Evolutionary conservation across 2,797 vertebrate species (phyloP), one percentile per base, ranked within the genome.

Genomic region (Menidia menidia): DNA sequence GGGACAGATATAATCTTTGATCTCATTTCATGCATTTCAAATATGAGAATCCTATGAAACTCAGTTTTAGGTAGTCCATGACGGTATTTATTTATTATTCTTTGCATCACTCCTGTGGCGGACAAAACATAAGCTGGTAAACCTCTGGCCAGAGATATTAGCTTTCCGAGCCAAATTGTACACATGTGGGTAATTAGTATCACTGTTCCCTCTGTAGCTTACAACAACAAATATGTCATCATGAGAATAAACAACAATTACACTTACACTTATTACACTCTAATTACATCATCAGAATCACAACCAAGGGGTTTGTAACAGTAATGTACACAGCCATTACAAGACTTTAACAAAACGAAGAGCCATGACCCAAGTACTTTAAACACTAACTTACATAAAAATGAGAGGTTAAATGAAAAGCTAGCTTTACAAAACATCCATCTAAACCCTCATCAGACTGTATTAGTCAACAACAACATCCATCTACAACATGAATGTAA

Each of bases 231-330:
- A 93, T 92, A 85, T 92, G 87, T 88, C 88, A 90, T 77, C 88
- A 83, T 73, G 61, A 80, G 72, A 93, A 88, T 86, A 90, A 93
- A 91, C 87, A 93, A 85, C 87, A 91, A 87, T 93, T 91, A 89
- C 68, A 85, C 72, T 86, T 83, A 84, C 78, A 77, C 82, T 84
- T 71, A 87, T 91, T 92, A 77, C 53, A 16, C 65, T 60, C 72
- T 88, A 89, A 92, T 90, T 93, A 87, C 88, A 91, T 92, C 86
- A 93, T 85, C 71, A 75, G 44, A 67, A 81, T 74, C 73, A 71
- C 59, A 83, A 70, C 58, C 55, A 58, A 58, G 50, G 57, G 80
- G 74, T 48, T 56, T 82, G 59, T 77, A 52, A 52, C 25, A 31
- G 13, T 72, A 70, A 67, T 72, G 73, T 78, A 80, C 77, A 60